These are phyloP conservation scores for Athalia cordata DNA, from an alignment of 2,888 invertebrate species.

Conservation along the genomic window DNA sequence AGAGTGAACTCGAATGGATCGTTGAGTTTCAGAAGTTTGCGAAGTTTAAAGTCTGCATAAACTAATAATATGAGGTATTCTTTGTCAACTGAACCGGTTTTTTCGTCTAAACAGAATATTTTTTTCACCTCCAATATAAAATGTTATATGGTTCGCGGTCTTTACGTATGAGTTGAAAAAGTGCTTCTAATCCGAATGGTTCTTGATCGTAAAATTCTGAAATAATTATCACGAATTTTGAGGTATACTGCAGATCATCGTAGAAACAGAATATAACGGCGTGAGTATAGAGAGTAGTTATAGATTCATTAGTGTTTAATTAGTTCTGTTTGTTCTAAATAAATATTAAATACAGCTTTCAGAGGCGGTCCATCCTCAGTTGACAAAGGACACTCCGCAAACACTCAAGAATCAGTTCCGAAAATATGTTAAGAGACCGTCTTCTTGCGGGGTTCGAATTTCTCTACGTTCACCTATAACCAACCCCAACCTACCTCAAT, in stretches of 20 bases:
- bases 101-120: no score
- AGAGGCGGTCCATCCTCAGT: slow-evolving; percentile 55
- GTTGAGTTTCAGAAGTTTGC: slow-evolving; percentile 5
- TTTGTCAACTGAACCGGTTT: no score
- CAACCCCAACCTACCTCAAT: not conserved
- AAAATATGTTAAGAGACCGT: slow-evolving; percentile 45
- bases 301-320: slow-evolving; percentile 71
- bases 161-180: no score
- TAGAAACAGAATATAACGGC: not conserved
- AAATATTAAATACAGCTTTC: slow-evolving; percentile 64
- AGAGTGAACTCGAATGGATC: not conserved
- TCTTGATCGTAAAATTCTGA: no score
- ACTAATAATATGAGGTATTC: no score
- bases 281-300: slow-evolving; percentile 49
- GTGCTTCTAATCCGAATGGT: no score
- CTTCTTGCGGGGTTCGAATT: slow-evolving; percentile 6
- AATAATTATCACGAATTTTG: no score
- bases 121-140: no score
- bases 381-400: slow-evolving; percentile 66
- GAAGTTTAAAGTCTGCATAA: not conserved
- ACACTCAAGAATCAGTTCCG: slow-evolving; percentile 57
- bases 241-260: no score
- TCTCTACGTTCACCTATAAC: slow-evolving; percentile 19
- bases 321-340: slow-evolving; percentile 67
- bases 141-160: no score